Evolutionary conservation across 1,140 invertebrate genomes (phyloP).

Genomic region (Atta texana): DNA sequence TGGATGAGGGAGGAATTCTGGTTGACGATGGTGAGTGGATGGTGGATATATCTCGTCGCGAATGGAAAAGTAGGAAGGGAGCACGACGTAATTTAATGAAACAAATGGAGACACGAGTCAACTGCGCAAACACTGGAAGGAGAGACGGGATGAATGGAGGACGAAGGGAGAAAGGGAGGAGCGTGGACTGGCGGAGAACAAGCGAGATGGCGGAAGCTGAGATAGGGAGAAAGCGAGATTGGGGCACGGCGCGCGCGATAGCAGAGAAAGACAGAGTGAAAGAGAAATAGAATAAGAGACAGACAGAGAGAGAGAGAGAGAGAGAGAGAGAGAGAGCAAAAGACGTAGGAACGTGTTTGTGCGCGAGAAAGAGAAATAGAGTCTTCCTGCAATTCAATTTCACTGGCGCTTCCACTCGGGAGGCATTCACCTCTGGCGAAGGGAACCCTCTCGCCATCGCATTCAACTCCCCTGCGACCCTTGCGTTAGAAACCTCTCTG

Average conservation of each 20-base stretch:
- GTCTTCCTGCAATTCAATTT: conserved; percentile 80
- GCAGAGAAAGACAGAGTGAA: conserved; percentile 14
- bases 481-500: conserved; percentile 28
- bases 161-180: neutral
- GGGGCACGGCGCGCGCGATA: neutral
- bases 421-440: conserved; percentile 65
- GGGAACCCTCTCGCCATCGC: conserved; percentile 14
- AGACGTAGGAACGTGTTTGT: conserved; percentile 45
- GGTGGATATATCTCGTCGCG: conserved; percentile 44
- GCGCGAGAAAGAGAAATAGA: conserved; percentile 60
- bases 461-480: neutral
- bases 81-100: conserved; percentile 79
- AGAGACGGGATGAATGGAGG: conserved; percentile 36
- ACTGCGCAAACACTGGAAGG: conserved; percentile 73
- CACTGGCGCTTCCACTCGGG: conserved; percentile 71
- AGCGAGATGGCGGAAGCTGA: conserved; percentile 26
- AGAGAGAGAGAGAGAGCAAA: neutral
- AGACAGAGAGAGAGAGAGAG: neutral
- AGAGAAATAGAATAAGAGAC: neutral
- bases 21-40: conserved; percentile 13
- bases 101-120: conserved; percentile 81
- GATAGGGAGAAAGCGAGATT: conserved; percentile 50
- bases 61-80: neutral
- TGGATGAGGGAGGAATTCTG: conserved; percentile 2
- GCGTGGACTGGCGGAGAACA: neutral